Percentiles rank a stretch among this genome's conserved stretches.
Conservation (phyloP, 2,113 vertebrate species). For the Oenanthe melanoleuca region DNA sequence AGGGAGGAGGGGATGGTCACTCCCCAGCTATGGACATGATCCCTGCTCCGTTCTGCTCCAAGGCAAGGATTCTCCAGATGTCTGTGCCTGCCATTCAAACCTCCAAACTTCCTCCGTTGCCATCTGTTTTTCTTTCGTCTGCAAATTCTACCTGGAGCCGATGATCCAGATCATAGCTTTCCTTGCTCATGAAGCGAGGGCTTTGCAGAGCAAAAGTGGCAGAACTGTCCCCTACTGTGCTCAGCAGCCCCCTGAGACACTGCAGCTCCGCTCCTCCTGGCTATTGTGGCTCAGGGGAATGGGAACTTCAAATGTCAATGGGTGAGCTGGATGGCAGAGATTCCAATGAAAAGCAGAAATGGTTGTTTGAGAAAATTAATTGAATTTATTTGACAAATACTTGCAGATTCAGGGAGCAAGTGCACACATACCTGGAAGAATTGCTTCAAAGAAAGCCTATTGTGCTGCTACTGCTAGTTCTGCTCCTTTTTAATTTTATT, state of each 20-base stretch:
- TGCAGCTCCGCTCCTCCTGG: not conserved
- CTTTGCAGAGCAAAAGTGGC: fast-evolving
- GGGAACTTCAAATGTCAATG: not conserved
- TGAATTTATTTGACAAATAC: constrained; percentile 20
- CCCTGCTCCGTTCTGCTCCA: not conserved
- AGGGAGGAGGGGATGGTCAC: not conserved
- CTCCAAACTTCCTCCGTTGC: not conserved
- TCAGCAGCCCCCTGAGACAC: not conserved
- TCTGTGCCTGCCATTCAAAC: not conserved
- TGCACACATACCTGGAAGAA: not conserved
- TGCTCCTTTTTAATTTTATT: not conserved
- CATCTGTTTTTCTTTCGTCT: not conserved
- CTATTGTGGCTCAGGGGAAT: not conserved
- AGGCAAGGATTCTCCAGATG: not conserved
- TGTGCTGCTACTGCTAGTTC: not conserved
- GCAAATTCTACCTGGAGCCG: not conserved
- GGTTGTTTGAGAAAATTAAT: not conserved
- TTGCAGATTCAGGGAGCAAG: constrained; percentile 14
- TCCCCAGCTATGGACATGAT: not conserved
- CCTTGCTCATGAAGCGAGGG: fast-evolving
- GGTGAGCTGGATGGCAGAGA: not conserved
- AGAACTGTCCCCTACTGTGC: not conserved
- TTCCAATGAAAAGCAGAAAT: not conserved
- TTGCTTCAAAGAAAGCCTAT: not conserved
- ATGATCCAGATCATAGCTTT: not conserved